phyloP scores from a whole-genome alignment of 2,888 invertebrate genomes.

The Dioctria rufipes region DNA sequence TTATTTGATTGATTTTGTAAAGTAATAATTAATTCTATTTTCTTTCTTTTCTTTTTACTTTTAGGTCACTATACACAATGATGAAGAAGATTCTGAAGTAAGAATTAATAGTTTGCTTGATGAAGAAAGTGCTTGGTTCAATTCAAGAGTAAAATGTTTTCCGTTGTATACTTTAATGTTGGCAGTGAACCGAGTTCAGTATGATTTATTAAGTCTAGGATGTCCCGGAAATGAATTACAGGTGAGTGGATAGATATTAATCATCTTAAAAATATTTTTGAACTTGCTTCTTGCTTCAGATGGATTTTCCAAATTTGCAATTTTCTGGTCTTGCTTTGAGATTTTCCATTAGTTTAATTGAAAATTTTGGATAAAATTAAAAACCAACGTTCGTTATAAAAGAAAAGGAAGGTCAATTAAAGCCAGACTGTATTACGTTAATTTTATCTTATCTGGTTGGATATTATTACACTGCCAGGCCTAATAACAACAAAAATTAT shows the following conservation, averaged over 20 bases:
- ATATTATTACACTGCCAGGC: too few species aligned
- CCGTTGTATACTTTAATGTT: slow-evolving; percentile 86
- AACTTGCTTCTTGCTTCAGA: too few species aligned
- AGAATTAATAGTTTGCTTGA: slow-evolving; percentile 73
- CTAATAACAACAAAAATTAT: too few species aligned
- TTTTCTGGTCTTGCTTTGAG: background rate
- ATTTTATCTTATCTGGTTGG: too few species aligned
- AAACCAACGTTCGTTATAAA: too few species aligned
- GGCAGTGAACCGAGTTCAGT: slow-evolving; percentile 80
- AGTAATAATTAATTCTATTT: background rate
- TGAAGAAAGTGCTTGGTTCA: slow-evolving; percentile 75
- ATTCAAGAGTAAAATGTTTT: slow-evolving; percentile 86
- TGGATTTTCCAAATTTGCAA: too few species aligned
- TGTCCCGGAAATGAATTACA: slow-evolving; percentile 71
- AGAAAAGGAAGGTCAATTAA: too few species aligned
- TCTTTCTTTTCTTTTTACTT: slow-evolving; percentile 49
- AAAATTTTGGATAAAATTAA: background rate
- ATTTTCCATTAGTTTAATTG: background rate
- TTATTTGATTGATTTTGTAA: slow-evolving; percentile 4
- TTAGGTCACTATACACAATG: slow-evolving; percentile 72
- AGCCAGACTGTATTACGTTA: too few species aligned
- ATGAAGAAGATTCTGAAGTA: slow-evolving; percentile 72
- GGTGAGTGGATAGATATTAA: slow-evolving; percentile 62
- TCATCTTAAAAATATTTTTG: too few species aligned
- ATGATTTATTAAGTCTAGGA: slow-evolving; percentile 80